Evolutionary conservation across 2,888 invertebrate species (phyloP), one percentile per base, ranked within the genome.

Genomic region (Drosophila monieri): DNA sequence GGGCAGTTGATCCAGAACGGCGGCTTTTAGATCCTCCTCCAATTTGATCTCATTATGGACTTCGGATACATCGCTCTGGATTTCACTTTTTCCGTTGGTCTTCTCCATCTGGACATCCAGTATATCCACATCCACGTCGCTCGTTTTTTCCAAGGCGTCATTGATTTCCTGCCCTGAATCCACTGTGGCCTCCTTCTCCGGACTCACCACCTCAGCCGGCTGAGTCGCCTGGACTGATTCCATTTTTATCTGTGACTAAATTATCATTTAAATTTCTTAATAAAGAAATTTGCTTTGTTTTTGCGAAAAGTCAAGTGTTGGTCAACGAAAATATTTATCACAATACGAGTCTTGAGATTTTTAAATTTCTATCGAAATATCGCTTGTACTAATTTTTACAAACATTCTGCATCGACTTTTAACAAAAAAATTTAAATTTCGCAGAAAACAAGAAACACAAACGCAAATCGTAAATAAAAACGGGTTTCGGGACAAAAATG

Each of bases 81-180:
- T 57, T 66, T 62, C 46, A 14, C 49, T 23, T 25, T 51, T 25
- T 35, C 30, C 48, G 15, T 71, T 30, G 35, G 54, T 48, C 25
- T 41, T 39, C 66, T 72, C 87, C 81, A 87, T 69, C 73, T 84
- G 81, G 69, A 73, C 57, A 43, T 65, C 43, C 49, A 65, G 12
- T n/a, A 51, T 39, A 61, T 73, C 71, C 73, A 66, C 70, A 66
- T 74, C 43, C 21, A 18, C 72, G 55, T 48, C 58, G 57, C 52
- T 71, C 53, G 46, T 37, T 59, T 47, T 68, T 43, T 56, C 37
- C 15, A 21, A 37, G 0, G 3, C n/a, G 9, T 65, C 8, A 15
- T 23, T 15, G 3, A 3, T 23, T 30, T 32, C 18, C 23, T 37
- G 23, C 10, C 12, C 12, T 1, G 30, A 12, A n/a, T 52, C 37